Percentiles rank a stretch among this genome's conserved stretches.
These are phyloP conservation scores for Leucoma salicis DNA, from an alignment of 2,888 invertebrate genomes.

Conservation along the genomic window DNA sequence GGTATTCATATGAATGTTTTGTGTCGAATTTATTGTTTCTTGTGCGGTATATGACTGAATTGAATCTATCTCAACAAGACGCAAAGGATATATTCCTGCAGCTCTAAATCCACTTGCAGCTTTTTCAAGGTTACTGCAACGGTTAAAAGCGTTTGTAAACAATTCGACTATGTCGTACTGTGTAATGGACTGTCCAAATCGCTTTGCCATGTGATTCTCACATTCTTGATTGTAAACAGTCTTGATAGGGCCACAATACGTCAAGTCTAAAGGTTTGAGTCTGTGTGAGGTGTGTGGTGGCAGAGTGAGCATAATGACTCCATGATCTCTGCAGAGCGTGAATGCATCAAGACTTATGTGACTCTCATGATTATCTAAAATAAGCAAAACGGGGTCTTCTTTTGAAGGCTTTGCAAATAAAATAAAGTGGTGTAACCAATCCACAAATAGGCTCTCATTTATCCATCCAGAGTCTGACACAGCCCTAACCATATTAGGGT, in stretches of 20 bases:
- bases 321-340: constrained; percentile 1
- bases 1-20: no score
- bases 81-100: constrained; percentile 19
- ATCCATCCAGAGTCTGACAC: constrained; percentile 13
- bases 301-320: constrained; percentile 20
- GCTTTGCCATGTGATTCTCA: constrained; percentile 8
- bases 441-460: constrained; percentile 22
- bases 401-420: constrained; percentile 3
- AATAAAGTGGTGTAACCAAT: constrained; percentile 26
- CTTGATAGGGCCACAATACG: constrained; percentile 13
- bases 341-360: neutral
- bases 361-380: constrained; percentile 8
- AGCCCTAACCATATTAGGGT: constrained; percentile 13
- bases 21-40: no score
- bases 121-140: constrained; percentile 13
- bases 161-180: constrained; percentile 18
- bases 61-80: no score
- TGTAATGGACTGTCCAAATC: constrained; percentile 14
- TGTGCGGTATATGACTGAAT: no score
- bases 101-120: constrained; percentile 1
- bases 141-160: constrained; percentile 19
- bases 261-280: constrained; percentile 4
- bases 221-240: constrained; percentile 15
- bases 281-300: constrained; percentile 28
- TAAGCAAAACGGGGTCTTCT: constrained; percentile 3